Conservation (phyloP, 2,797 vertebrate genomes). For the Melanotaenia pygmaea region DNA sequence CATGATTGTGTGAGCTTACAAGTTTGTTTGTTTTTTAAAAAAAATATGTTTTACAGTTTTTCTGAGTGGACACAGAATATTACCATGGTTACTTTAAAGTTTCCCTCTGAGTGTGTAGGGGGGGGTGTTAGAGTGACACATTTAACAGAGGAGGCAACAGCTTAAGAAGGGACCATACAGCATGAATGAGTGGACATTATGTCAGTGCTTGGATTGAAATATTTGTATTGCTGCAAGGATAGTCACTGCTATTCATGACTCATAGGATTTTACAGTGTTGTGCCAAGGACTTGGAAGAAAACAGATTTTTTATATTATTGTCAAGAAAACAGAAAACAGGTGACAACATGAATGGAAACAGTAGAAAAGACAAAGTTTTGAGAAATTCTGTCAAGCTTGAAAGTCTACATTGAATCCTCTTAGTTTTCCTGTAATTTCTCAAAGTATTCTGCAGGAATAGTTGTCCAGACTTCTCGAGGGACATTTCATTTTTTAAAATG, state of each 20-base stretch:
- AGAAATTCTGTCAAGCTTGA: no score
- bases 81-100: conserved; percentile 69
- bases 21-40: neutral
- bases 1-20: neutral
- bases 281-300: neutral
- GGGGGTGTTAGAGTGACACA: conserved; percentile 44
- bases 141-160: conserved; percentile 16
- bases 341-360: neutral
- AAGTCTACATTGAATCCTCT: no score
- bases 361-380: no score
- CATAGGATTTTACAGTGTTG: neutral
- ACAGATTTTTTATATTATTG: neutral
- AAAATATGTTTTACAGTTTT: conserved; percentile 12
- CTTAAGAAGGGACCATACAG: conserved; percentile 21
- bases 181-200: conserved; percentile 30
- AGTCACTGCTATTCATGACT: conserved; percentile 9
- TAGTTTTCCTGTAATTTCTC: no score
- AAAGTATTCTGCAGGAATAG: no score
- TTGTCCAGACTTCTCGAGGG: no score
- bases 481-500: no score
- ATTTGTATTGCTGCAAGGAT: conserved; percentile 2
- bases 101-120: conserved; percentile 25
- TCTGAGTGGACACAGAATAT: conserved; percentile 34
- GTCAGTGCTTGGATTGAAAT: conserved; percentile 7
- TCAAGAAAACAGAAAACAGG: neutral